phyloP scores from a whole-genome alignment of 1,140 invertebrate species.

The Bombyx mori region DNA sequence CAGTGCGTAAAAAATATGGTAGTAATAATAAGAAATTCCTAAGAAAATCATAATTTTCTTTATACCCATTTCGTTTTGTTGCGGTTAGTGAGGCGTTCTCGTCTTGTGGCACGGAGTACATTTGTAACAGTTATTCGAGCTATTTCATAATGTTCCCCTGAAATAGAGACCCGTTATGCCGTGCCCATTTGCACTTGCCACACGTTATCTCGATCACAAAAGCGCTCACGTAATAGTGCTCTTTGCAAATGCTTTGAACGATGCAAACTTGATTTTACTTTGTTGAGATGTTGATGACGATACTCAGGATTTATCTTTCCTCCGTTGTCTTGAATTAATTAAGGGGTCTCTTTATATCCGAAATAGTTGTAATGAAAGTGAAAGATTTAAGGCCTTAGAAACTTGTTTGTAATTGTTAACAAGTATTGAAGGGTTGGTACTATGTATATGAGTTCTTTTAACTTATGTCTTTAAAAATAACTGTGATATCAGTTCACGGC shows the following conservation, averaged over 20 bases:
- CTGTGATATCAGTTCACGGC: too few species aligned
- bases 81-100: neutral
- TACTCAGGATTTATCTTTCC: slow-evolving; percentile 16
- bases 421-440: too few species aligned
- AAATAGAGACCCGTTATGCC: slow-evolving; percentile 47
- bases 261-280: slow-evolving; percentile 35
- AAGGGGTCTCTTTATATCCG: neutral
- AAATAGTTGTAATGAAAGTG: slow-evolving; percentile 10
- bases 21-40: too few species aligned
- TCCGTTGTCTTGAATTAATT: slow-evolving; percentile 26
- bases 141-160: slow-evolving; percentile 32
- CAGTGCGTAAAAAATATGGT: too few species aligned
- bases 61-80: too few species aligned
- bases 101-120: neutral
- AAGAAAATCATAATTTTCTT: too few species aligned
- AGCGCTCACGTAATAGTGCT: slow-evolving; percentile 33
- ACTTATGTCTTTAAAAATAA: too few species aligned
- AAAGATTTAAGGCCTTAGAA: neutral
- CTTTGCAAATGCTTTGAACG: slow-evolving; percentile 38
- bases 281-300: slow-evolving; percentile 19
- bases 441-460: too few species aligned
- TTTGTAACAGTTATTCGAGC: slow-evolving; percentile 12
- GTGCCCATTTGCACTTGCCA: slow-evolving; percentile 47
- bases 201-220: slow-evolving; percentile 48
- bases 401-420: too few species aligned